These are phyloP conservation scores for Andrena marginata DNA, from an alignment of 2,888 invertebrate genomes.

Conservation along the genomic window DNA sequence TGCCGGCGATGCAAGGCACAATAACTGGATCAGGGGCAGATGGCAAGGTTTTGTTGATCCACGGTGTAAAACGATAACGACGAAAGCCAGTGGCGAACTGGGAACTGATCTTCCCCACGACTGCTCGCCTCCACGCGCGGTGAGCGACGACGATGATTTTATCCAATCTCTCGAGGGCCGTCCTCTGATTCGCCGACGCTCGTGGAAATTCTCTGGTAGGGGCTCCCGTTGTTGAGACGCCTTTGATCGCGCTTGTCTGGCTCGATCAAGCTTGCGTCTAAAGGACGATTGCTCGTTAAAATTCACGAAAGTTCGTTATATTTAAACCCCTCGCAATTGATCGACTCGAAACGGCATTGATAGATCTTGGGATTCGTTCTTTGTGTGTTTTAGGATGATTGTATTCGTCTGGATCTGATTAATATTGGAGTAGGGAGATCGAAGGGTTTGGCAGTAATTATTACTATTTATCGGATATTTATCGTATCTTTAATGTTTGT, in stretches of 20 bases:
- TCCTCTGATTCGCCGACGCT: conserved; percentile 25
- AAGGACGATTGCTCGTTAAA: no score
- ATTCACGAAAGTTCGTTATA: no score
- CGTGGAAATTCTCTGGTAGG: neutral
- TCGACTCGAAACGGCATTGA: no score
- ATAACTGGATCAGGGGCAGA: neutral
- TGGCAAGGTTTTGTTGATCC: conserved; percentile 11
- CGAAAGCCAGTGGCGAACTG: conserved; percentile 24
- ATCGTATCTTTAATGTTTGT: neutral
- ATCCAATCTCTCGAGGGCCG: neutral
- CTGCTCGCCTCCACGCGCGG: neutral
- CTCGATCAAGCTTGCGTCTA: no score
- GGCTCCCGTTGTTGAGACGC: neutral
- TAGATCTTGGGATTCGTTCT: no score
- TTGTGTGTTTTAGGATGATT: no score
- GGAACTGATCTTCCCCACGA: neutral
- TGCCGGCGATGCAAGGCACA: neutral
- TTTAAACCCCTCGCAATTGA: no score
- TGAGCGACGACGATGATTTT: conserved; percentile 2
- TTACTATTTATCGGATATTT: neutral
- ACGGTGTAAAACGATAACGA: conserved; percentile 5
- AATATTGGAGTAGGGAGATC: no score
- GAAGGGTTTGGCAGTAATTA: no score
- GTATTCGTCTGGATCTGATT: no score
- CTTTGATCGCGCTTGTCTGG: neutral